Conservation (phyloP, 2,113 vertebrate species). For the Otocyon megalotis region DNA sequence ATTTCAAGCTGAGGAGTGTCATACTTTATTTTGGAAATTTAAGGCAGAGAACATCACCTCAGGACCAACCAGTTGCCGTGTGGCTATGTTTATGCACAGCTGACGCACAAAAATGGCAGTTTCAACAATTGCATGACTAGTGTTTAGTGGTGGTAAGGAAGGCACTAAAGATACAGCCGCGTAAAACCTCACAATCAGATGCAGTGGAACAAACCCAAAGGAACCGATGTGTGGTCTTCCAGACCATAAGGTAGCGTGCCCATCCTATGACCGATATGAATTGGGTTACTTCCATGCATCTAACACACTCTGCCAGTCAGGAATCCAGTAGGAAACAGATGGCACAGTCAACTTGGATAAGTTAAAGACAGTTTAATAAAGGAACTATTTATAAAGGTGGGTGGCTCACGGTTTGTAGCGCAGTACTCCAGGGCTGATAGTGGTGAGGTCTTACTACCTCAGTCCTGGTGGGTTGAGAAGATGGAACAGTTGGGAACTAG, state of each 20-base stretch:
- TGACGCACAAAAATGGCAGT: not conserved
- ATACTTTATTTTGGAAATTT: conserved; percentile 18
- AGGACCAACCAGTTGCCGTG: not conserved
- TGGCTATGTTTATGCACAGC: not conserved
- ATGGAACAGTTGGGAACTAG: not conserved
- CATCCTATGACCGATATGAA: not conserved
- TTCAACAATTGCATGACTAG: not conserved
- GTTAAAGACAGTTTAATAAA: not conserved
- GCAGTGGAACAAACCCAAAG: not conserved
- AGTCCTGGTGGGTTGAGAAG: not conserved
- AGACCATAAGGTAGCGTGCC: not conserved
- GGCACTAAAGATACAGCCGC: not conserved
- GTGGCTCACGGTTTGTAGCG: not conserved
- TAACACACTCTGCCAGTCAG: not conserved
- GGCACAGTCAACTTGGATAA: not conserved
- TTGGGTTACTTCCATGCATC: not conserved
- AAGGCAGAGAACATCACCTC: conserved; percentile 9
- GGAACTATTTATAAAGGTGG: not conserved
- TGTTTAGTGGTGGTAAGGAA: not conserved
- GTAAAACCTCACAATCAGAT: not conserved
- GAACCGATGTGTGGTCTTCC: not conserved
- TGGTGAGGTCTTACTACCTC: not conserved
- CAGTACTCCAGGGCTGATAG: not conserved
- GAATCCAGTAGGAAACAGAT: not conserved
- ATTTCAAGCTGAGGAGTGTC: not conserved